Conservation (phyloP, 2,113 vertebrate species). For the Falcunculus frontatus region DNA sequence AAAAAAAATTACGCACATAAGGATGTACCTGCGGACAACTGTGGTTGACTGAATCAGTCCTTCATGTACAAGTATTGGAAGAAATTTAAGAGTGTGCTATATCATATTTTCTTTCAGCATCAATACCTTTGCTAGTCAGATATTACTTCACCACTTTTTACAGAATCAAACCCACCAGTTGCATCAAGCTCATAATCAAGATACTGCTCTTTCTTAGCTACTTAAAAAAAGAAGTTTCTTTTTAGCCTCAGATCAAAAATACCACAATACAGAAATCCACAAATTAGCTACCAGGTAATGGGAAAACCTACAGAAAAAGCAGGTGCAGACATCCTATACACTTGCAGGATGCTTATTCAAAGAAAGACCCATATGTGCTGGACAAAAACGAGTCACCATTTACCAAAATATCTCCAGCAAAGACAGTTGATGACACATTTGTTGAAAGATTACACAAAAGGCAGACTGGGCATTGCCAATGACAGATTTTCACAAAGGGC, state of each 20-base stretch:
- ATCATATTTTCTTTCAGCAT: not conserved
- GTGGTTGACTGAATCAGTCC: not conserved
- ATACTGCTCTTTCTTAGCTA: not conserved
- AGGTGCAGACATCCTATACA: not conserved
- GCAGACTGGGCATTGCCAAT: not conserved
- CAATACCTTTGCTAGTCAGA: not conserved
- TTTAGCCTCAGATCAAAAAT: not conserved
- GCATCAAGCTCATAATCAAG: not conserved
- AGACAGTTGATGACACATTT: not conserved
- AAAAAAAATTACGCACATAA: rapidly evolving
- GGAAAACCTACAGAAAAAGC: not conserved
- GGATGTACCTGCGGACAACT: not conserved
- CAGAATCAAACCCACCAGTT: not conserved
- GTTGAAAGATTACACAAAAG: not conserved
- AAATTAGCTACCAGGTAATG: not conserved
- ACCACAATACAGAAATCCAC: not conserved
- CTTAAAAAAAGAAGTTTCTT: not conserved
- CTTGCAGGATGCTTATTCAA: not conserved
- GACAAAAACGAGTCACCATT: not conserved
- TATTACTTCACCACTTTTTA: not conserved
- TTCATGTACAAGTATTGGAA: not conserved
- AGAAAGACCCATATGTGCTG: not conserved
- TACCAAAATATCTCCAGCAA: not conserved
- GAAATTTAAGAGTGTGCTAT: not conserved
- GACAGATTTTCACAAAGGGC: not conserved